Conservation (phyloP, 2,797 vertebrate species). For the Mormyrops boulengeri region DNA sequence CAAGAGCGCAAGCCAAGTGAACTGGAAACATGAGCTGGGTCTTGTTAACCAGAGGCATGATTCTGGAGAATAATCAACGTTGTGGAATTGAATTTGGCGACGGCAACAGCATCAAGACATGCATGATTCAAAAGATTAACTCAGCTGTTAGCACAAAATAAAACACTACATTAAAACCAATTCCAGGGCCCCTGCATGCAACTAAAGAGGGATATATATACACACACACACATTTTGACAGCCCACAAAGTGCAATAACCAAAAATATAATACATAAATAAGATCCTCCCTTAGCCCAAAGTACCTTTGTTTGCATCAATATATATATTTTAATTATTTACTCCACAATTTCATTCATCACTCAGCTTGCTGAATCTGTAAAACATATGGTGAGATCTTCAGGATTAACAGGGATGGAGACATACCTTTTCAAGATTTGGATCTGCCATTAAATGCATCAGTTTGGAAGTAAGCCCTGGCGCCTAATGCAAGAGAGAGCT, state of each 20-base stretch:
- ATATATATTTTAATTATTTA: background rate
- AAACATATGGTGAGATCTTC: background rate
- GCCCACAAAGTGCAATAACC: background rate
- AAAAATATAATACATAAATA: background rate
- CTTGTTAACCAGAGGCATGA: background rate
- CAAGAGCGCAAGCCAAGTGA: background rate
- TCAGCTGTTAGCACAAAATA: background rate
- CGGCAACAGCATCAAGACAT: background rate
- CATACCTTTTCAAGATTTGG: slow-evolving; percentile 61
- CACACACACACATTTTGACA: background rate
- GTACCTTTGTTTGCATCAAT: background rate
- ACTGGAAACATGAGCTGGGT: background rate
- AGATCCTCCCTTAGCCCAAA: background rate
- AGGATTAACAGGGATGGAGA: slow-evolving; percentile 23
- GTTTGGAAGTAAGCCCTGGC: slow-evolving; percentile 66
- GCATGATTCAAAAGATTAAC: background rate
- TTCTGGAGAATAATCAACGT: background rate
- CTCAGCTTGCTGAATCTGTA: slow-evolving; percentile 9
- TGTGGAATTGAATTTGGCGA: background rate
- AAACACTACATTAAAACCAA: background rate
- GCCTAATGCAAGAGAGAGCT: slow-evolving; percentile 61
- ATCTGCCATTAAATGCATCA: slow-evolving; percentile 60
- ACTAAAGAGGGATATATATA: background rate
- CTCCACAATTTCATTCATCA: background rate
- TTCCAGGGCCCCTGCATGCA: background rate